phyloP scores from a whole-genome alignment of 2,113 vertebrate genomes.

The Nematolebias whitei region DNA sequence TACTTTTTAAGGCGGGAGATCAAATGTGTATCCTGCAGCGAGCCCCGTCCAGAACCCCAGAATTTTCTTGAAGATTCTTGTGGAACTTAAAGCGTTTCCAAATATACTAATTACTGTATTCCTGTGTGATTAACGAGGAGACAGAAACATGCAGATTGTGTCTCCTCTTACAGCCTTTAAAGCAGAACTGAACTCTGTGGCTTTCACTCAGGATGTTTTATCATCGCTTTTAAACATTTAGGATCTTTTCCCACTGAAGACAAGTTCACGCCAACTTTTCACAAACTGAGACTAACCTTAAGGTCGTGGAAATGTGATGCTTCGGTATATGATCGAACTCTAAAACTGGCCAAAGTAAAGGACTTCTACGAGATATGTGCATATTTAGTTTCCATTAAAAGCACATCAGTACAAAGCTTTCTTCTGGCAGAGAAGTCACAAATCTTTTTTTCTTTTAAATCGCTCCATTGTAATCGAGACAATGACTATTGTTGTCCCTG shows the following conservation, averaged over 20 bases:
- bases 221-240: not conserved
- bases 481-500: too few species aligned
- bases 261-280: not conserved
- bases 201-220: not conserved
- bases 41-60: too few species aligned
- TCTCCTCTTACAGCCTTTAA: not conserved
- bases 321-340: too few species aligned
- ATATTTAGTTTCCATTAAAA: too few species aligned
- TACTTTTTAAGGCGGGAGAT: too few species aligned
- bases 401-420: too few species aligned
- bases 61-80: conserved; percentile 18
- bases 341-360: too few species aligned
- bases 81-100: conserved; percentile 19
- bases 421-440: too few species aligned
- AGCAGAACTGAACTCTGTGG: conserved; percentile 1
- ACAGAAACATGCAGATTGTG: conserved; percentile 6
- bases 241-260: not conserved
- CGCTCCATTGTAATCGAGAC: too few species aligned
- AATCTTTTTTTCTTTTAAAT: too few species aligned
- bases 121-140: conserved; percentile 9
- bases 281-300: conserved; percentile 14
- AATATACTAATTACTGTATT: conserved; percentile 23
- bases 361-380: too few species aligned
- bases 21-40: not conserved
- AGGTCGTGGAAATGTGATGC: too few species aligned